Evolutionary conservation across 1,140 invertebrate genomes (phyloP).

Genomic region (Zaprionus africanus): DNA sequence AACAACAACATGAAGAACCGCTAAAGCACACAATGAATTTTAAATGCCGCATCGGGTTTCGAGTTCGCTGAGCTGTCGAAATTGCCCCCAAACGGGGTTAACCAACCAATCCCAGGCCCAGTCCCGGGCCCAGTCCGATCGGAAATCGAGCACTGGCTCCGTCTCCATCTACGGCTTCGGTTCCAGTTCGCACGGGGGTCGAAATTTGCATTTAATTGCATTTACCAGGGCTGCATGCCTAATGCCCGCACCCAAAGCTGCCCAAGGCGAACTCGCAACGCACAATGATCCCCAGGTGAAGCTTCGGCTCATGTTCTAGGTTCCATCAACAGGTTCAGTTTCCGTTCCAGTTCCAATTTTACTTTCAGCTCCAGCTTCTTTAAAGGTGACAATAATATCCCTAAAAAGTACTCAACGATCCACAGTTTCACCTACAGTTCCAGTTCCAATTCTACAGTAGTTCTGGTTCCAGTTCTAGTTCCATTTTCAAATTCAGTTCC

Average conservation of each 20-base stretch:
- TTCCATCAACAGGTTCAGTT: neutral
- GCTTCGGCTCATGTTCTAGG: no score
- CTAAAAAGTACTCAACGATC: no score
- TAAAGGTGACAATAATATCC: no score
- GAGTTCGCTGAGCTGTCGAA: constrained; percentile 57
- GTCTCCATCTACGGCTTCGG: neutral
- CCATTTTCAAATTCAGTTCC: no score
- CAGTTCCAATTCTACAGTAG: no score
- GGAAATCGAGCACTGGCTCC: neutral
- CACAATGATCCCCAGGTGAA: neutral
- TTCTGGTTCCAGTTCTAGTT: no score
- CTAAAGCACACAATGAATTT: constrained; percentile 72
- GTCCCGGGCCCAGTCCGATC: neutral
- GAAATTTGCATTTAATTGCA: constrained; percentile 70
- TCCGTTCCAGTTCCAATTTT: neutral
- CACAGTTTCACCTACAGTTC: no score
- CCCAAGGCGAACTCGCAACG: neutral
- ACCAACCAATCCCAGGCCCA: constrained; percentile 25
- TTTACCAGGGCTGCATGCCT: constrained; percentile 55
- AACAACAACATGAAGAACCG: constrained; percentile 3
- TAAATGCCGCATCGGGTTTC: constrained; percentile 39
- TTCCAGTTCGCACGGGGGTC: constrained; percentile 32
- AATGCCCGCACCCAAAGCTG: constrained; percentile 20
- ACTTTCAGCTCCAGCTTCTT: neutral
- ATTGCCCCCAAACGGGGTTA: constrained; percentile 67